phyloP scores from a whole-genome alignment of 1,140 invertebrate species.

The Caenorhabditis brenneri region DNA sequence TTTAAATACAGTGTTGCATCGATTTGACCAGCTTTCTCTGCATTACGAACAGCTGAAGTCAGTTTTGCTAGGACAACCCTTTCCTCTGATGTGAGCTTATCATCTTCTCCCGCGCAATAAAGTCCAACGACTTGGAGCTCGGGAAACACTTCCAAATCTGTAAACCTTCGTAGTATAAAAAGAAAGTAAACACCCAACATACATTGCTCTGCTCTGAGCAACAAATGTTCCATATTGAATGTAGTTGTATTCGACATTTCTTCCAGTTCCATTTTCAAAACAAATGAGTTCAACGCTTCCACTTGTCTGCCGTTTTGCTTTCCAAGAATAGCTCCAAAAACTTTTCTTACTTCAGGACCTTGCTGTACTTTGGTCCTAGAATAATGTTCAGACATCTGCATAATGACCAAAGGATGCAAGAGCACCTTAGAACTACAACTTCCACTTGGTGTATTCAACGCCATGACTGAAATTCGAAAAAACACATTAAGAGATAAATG shows the following conservation, averaged over 20 bases:
- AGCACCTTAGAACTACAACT: constrained; percentile 10
- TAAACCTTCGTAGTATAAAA: constrained; percentile 70
- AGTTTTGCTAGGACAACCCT: not conserved
- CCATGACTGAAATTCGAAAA: not conserved
- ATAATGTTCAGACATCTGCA: constrained; percentile 99
- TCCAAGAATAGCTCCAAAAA: constrained; percentile 89
- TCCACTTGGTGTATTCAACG: not conserved
- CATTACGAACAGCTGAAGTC: not conserved
- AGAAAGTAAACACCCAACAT: constrained; percentile 74
- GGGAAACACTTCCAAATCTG: constrained; percentile 50
- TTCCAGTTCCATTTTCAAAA: constrained; percentile 76
- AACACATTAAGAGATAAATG: too few relatives aligned
- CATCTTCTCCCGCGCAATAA: constrained; percentile 46
- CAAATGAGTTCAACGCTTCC: constrained; percentile 98
- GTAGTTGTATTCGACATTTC: not conserved
- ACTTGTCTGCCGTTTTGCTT: constrained; percentile 94
- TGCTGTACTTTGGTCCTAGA: constrained; percentile 88
- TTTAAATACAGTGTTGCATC: constrained; percentile 42
- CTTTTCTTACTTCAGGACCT: constrained; percentile 79
- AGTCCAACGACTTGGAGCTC: constrained; percentile 49
- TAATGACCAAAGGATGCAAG: constrained; percentile 93
- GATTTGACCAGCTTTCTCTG: not conserved
- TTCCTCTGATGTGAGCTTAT: not conserved
- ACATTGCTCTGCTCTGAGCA: constrained; percentile 78
- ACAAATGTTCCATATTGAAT: constrained; percentile 3